These are phyloP conservation scores for Penaeus indicus DNA, from an alignment of 1,140 invertebrate genomes.

Conservation along the genomic window DNA sequence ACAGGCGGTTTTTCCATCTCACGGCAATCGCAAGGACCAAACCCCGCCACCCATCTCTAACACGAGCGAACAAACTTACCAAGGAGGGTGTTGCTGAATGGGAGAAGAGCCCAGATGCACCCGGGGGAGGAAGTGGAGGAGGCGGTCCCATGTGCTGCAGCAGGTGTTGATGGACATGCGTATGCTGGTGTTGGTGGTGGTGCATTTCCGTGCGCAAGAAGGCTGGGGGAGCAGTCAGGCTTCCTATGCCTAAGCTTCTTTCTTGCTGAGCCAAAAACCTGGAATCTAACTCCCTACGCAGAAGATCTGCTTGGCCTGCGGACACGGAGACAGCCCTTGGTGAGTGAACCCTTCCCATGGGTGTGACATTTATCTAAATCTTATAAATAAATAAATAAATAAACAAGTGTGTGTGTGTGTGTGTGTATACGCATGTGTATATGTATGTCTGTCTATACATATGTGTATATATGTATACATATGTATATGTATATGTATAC, in stretches of 20 bases:
- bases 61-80: slow-evolving; percentile 28
- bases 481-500: too few species aligned
- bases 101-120: slow-evolving; percentile 58
- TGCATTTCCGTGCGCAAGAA: slow-evolving; percentile 86
- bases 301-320: slow-evolving; percentile 76
- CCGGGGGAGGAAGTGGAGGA: slow-evolving; percentile 71
- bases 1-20: neutral
- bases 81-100: slow-evolving; percentile 58
- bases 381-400: too few species aligned
- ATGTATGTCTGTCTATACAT: too few species aligned
- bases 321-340: slow-evolving; percentile 36
- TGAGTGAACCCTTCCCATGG: slow-evolving; percentile 30
- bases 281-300: slow-evolving; percentile 91
- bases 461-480: too few species aligned
- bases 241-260: slow-evolving; percentile 75
- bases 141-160: slow-evolving; percentile 79
- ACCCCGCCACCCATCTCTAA: rapidly evolving
- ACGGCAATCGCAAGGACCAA: neutral
- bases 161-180: slow-evolving; percentile 83
- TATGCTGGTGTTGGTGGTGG: slow-evolving; percentile 92
- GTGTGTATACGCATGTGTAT: too few species aligned
- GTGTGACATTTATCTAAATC: neutral
- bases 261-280: slow-evolving; percentile 87
- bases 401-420: too few species aligned
- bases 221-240: slow-evolving; percentile 81